Evolutionary conservation across 2,113 vertebrate species (phyloP).

Genomic region (Apteryx owenii): DNA sequence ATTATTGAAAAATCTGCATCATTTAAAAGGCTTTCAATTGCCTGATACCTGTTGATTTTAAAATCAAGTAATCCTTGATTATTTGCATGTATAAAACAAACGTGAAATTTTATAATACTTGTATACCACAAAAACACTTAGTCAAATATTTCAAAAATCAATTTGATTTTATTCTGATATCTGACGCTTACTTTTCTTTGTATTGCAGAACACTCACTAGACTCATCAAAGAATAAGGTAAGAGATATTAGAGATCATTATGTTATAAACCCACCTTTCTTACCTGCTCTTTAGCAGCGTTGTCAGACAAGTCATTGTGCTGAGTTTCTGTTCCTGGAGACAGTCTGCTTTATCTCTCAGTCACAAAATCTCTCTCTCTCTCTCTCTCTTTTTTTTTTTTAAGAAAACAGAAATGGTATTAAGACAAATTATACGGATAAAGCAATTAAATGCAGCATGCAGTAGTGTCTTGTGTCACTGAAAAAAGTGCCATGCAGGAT

Average conservation of each 20-base stretch:
- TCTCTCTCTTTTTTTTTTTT: not conserved
- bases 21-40: not conserved
- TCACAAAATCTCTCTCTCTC: not conserved
- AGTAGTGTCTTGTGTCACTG: not conserved
- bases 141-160: not conserved
- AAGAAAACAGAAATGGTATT: not conserved
- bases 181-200: not conserved
- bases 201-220: conserved; percentile 88
- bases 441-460: not conserved
- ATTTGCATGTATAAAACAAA: not conserved
- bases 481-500: rapidly evolving
- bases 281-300: not conserved
- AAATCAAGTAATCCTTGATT: not conserved
- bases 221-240: conserved; percentile 93
- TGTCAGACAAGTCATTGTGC: rapidly evolving
- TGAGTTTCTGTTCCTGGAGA: not conserved
- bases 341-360: not conserved
- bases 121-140: not conserved
- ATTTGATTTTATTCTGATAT: not conserved
- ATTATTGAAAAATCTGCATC: not conserved
- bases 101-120: not conserved
- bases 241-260: conserved; percentile 1
- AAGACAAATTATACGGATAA: rapidly evolving
- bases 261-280: not conserved
- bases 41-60: not conserved